Conservation (phyloP, 2,888 invertebrate genomes). For the Ecliptopera silaceata region DNA sequence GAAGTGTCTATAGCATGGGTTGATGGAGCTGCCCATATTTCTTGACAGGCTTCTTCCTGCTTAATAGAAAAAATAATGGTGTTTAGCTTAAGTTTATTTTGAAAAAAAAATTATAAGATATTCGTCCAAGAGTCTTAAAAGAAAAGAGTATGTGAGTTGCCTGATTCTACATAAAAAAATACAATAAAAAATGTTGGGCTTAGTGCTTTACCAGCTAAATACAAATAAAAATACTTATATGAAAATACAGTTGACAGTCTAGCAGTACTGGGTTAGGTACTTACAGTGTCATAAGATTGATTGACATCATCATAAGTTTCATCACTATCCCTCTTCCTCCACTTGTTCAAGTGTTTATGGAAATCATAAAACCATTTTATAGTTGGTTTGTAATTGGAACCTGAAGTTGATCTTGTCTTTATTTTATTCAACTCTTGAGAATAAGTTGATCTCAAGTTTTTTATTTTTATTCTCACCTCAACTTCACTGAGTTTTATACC, state of each 20-base stretch:
- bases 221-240: too few relatives aligned
- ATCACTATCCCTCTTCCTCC: slow-evolving; percentile 34
- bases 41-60: slow-evolving; percentile 41
- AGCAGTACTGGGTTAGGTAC: slow-evolving; percentile 16
- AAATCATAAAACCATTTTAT: slow-evolving; percentile 64
- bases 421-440: slow-evolving; percentile 63
- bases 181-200: too few relatives aligned
- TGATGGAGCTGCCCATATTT: slow-evolving; percentile 41
- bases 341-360: slow-evolving; percentile 47
- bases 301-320: slow-evolving; percentile 22
- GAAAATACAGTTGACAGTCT: too few relatives aligned
- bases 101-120: too few relatives aligned
- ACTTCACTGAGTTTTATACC: slow-evolving; percentile 55
- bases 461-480: slow-evolving; percentile 61
- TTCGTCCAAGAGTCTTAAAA: too few relatives aligned
- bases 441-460: slow-evolving; percentile 63
- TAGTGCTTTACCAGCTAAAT: too few relatives aligned
- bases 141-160: not conserved
- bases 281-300: slow-evolving; percentile 38
- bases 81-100: not conserved
- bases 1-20: slow-evolving; percentile 38
- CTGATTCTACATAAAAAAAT: too few relatives aligned
- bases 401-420: slow-evolving; percentile 47
- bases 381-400: slow-evolving; percentile 47
- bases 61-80: slow-evolving; percentile 8